Evolutionary conservation across 37 sponge, comb jelly and placozoan species (phyloP), one percentile per base, ranked within the genome.

Genomic region (Halisarca cf. caerulea): DNA sequence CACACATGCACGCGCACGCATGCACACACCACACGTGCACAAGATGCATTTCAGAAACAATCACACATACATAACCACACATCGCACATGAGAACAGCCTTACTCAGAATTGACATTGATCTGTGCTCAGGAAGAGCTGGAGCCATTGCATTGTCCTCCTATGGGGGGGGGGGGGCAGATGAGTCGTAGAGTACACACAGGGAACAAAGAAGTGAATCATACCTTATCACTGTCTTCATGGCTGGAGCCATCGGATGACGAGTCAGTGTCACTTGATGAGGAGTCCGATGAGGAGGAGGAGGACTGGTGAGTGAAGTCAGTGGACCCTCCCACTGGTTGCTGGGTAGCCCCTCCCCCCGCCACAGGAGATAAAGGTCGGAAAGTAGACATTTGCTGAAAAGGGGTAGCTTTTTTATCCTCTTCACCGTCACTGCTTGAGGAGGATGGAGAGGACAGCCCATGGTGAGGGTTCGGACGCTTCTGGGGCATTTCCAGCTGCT

Each of bases 241-340:
- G 33, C 69, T 68, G 69, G 69, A 68, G 4, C 69, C 30, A 27
- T 59, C 60, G 60, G 69, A 68, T n/a, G 69, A 68, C 17, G 33
- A 32, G 69, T 68, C 69, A 32, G 35, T 32, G 4, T 68, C 69
- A 27, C 35, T 34, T n/a, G 69, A 61, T 23, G 64, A 68, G 69
- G 69, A 68, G 69, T 28, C 32, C 17, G 69, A 28, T 3, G 35
- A 47, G 11, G 51, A 47, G 51, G 51, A 47, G 51, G 51, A 47
- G 51, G 9, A 14, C 11, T 14, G 11, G 33, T 34, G n/a, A 2
- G 4, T 30, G 17, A 32, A 34, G 3, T 68, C 35, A 18, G 35
- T 18, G 33, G 30, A 27, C 32, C 69, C 69, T 68, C 69, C 34
- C 1, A 34, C 34, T 68, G 35, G 35, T 3, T 23, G 64, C 4